Base-by-base conservation (phyloP, 2,888 invertebrate species). In the Bellardia pandia region DNA sequence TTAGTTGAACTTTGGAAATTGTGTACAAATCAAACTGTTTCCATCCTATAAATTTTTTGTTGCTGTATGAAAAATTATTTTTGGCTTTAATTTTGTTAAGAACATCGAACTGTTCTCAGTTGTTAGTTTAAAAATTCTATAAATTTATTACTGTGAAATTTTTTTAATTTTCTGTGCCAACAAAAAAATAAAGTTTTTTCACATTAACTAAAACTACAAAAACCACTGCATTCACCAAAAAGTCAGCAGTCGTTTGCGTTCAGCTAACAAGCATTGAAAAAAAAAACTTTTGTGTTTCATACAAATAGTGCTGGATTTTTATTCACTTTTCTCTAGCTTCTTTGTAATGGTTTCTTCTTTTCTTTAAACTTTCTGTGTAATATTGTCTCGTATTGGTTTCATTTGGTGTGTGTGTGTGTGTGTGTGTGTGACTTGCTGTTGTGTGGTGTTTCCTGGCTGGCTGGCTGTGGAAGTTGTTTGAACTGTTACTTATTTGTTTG, bases 401-500 rank as follows among this genome's bases (percentile, higher is more conserved):
- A 42, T 53, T 74, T 66, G 40, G 2, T 37, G 37, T 60, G 23
- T 56, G 51, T 23, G 8, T 37, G 37, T 60, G 23, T 56, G 51
- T 23, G 8, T 62, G 14, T 23, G 37, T 60, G 40, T 56, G 33
- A 37, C 74, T 30, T 58, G 37, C 23, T 23, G 23, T 1, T 23
- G 33, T 45, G 8, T 58, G 37, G 37, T 60, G n/a, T 75, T 74
- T 74, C 48, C 62, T 58, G 81, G 45, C 51, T 71, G 40, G 40
- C 51, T 23, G 51, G 48, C 56, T 33, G n/a, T 5, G 64, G 42
- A 53, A 66, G 72, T 81, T 87, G 64, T 85, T 85, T 87, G 87
- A 79, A 82, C 71, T 81, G 87, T 82, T 87, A 85, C 87, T 78
- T 87, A 85, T 85, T 87, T 85, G 87, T 85, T 85, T 85, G 87